Conservation (phyloP, 2,113 vertebrate genomes). For the Pangasianodon gigas region DNA sequence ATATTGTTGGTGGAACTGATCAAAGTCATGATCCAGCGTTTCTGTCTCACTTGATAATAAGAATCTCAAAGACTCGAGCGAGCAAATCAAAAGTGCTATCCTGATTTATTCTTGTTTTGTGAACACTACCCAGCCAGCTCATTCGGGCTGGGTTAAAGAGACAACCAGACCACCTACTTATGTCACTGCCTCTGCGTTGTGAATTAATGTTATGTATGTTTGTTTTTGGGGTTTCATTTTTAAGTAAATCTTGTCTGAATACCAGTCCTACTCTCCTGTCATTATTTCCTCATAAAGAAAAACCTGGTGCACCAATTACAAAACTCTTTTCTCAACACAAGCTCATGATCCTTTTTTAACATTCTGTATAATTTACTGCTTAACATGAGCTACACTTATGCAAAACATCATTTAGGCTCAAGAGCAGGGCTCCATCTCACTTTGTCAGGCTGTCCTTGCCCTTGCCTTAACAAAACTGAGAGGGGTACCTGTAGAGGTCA, state of each 20-base stretch:
- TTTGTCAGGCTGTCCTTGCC: neutral
- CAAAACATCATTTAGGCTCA: neutral
- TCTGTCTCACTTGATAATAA: neutral
- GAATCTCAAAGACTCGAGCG: neutral
- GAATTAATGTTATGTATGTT: constrained; percentile 59
- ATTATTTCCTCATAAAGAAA: neutral
- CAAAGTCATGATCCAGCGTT: neutral
- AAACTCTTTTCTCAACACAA: neutral
- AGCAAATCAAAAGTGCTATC: neutral
- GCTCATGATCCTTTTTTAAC: neutral
- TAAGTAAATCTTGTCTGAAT: constrained; percentile 67
- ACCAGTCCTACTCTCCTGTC: neutral
- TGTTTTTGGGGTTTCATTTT: constrained; percentile 33
- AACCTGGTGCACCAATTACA: neutral
- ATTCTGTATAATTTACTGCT: neutral
- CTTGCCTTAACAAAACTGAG: neutral
- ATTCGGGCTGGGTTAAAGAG: neutral
- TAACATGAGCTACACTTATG: neutral
- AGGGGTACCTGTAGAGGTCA: neutral
- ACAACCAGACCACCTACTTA: constrained; percentile 63
- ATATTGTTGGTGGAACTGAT: constrained; percentile 26
- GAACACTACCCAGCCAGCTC: neutral
- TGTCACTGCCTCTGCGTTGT: constrained; percentile 67
- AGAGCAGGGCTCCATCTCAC: neutral
- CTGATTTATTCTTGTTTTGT: neutral